phyloP scores from a whole-genome alignment of 2,797 vertebrate genomes.

The Varecia variegata region DNA sequence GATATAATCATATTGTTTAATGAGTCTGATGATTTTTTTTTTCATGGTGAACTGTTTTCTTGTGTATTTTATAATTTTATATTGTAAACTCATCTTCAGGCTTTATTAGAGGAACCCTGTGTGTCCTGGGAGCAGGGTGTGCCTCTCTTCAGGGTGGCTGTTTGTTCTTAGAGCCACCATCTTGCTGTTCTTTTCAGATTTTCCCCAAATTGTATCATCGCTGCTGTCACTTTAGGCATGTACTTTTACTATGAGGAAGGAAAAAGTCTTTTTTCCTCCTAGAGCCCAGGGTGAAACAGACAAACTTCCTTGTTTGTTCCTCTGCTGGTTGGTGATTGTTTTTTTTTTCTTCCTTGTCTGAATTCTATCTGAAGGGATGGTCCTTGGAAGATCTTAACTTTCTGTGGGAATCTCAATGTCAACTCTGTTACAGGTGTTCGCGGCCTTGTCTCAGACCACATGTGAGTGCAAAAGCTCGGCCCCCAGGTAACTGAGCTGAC shows the following conservation, averaged over 20 bases:
- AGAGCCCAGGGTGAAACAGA: neutral
- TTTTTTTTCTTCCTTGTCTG: neutral
- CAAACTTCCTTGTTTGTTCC: constrained; percentile 31
- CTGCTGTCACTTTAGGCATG: constrained; percentile 88
- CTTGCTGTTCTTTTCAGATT: constrained; percentile 91
- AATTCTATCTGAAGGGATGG: neutral
- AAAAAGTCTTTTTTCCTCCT: constrained; percentile 52
- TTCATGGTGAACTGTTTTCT: neutral
- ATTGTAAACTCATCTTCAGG: neutral
- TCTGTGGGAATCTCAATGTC: neutral
- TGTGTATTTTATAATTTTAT: neutral
- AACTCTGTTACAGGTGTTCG: neutral
- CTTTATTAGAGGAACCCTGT: neutral
- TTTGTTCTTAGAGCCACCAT: neutral
- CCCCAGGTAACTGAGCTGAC: neutral
- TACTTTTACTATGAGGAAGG: constrained; percentile 89
- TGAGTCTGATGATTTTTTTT: neutral
- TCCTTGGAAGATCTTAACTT: neutral
- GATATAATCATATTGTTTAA: neutral
- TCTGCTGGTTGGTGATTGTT: neutral
- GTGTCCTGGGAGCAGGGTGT: neutral
- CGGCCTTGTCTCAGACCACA: neutral
- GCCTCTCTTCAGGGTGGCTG: neutral
- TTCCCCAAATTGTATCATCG: constrained; percentile 94
- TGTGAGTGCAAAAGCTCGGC: neutral